These are phyloP conservation scores for Oreochromis spilurus DNA, from an alignment of 2,113 vertebrate species.

Conservation along the genomic window DNA sequence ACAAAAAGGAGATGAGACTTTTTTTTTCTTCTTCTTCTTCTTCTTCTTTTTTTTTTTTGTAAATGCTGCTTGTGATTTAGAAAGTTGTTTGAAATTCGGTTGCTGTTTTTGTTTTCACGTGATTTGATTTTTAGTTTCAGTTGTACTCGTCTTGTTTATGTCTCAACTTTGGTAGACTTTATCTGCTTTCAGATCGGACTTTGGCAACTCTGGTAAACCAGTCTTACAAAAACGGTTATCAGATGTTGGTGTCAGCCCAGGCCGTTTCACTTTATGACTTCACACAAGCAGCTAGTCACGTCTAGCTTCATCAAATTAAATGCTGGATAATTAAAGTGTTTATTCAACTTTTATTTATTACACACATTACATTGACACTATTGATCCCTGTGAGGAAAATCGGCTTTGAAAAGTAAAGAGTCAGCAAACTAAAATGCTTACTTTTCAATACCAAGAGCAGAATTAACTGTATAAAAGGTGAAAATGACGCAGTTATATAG, in stretches of 20 bases:
- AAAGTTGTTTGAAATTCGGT: neutral
- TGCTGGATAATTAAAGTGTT: neutral
- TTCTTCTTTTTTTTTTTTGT: neutral
- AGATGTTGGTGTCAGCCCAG: neutral
- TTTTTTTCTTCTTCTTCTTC: neutral
- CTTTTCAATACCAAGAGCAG: neutral
- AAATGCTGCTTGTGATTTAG: neutral
- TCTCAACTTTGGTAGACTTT: neutral
- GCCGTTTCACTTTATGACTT: neutral
- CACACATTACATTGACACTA: neutral
- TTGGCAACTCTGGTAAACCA: neutral
- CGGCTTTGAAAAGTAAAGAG: neutral
- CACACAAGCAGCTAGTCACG: neutral
- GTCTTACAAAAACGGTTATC: neutral
- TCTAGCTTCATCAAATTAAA: neutral
- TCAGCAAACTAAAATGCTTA: neutral
- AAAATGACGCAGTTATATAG: neutral
- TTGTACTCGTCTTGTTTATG: neutral
- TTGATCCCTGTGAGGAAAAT: neutral
- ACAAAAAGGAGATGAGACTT: neutral
- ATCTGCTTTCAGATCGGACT: neutral
- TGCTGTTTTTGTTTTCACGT: neutral
- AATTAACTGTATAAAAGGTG: neutral
- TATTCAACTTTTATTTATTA: neutral
- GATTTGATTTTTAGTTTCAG: neutral